Evolutionary conservation across 2,888 invertebrate genomes (phyloP).

Genomic region (Cantharis flavilabris): DNA sequence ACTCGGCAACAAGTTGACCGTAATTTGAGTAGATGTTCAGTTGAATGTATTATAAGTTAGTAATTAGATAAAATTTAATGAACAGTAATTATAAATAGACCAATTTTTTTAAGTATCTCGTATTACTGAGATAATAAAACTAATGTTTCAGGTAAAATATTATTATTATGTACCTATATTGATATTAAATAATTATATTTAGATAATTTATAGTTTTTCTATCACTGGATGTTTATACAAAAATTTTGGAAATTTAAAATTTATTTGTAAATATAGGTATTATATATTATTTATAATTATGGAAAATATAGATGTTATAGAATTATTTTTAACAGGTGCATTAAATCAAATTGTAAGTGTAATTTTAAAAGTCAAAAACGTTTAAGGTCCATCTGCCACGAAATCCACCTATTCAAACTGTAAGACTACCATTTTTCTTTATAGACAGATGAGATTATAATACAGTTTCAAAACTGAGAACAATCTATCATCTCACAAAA

Average conservation of each 20-base stretch:
- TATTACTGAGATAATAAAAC: too few relatives aligned
- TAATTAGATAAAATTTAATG: background rate
- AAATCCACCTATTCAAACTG: conserved; percentile 27
- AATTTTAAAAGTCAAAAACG: conserved; percentile 29
- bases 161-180: background rate
- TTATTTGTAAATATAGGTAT: background rate
- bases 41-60: background rate
- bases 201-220: too few relatives aligned
- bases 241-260: background rate
- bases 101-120: background rate
- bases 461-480: conserved; percentile 43
- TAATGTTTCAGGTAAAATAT: background rate
- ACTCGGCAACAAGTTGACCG: background rate
- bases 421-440: conserved; percentile 36
- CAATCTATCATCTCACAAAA: conserved; percentile 44
- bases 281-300: background rate
- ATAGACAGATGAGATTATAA: conserved; percentile 43
- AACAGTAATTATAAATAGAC: background rate
- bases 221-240: too few relatives aligned
- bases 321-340: conserved; percentile 21
- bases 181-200: too few relatives aligned
- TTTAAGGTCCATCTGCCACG: conserved; percentile 29
- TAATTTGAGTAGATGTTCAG: background rate
- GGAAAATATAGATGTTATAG: background rate
- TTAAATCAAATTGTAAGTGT: conserved; percentile 39